Percentiles rank a stretch among this genome's conserved stretches.
Conservation (phyloP, 2,888 invertebrate genomes). For the Polia nebulosa region DNA sequence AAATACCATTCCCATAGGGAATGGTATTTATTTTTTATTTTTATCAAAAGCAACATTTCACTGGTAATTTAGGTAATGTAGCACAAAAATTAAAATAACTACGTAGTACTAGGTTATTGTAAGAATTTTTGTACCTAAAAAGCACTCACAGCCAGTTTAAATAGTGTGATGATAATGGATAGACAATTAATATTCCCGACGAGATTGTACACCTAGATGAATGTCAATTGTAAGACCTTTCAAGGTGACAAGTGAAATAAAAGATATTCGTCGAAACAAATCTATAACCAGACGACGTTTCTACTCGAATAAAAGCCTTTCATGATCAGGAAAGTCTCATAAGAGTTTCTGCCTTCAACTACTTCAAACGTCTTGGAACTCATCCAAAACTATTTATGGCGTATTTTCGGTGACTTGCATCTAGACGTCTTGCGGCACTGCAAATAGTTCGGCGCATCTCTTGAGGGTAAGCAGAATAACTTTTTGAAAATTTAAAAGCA, state of each 20-base stretch:
- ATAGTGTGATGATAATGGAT: conserved; percentile 2
- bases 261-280: conserved; percentile 21
- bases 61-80: too few species aligned
- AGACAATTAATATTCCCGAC: too few species aligned
- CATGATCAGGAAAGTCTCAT: conserved; percentile 74
- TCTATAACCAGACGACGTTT: conserved; percentile 36
- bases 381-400: conserved; percentile 83
- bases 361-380: conserved; percentile 77
- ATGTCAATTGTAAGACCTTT: conserved; percentile 13
- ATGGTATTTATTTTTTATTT: too few species aligned
- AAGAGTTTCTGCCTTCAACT: conserved; percentile 71
- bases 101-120: not conserved
- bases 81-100: not conserved
- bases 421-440: conserved; percentile 70
- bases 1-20: too few species aligned
- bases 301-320: conserved; percentile 73
- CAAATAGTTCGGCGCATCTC: conserved; percentile 68
- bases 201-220: conserved; percentile 9
- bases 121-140: not conserved
- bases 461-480: conserved; percentile 38
- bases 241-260: conserved; percentile 38
- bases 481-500: conserved; percentile 63
- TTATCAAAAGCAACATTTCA: not conserved
- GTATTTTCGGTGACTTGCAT: conserved; percentile 73
- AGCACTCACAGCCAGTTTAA: not conserved